Base-by-base conservation (phyloP, 2,888 invertebrate species). In the Eristalis intricaria region DNA sequence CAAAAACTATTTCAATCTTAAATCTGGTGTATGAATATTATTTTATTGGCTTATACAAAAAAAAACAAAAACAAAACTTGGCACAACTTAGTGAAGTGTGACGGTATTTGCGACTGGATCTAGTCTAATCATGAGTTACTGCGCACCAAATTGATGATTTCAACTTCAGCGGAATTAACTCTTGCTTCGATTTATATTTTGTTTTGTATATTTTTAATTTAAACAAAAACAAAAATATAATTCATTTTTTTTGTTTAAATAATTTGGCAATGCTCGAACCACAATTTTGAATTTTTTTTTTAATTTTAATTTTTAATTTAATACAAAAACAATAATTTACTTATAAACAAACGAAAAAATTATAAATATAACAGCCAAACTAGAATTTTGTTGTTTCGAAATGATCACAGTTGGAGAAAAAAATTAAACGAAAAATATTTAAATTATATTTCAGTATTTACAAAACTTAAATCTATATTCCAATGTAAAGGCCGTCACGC, bases 361-460 rank as follows among this genome's bases (percentile, higher is more conserved):
- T 84, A 65, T 77, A 82, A 71, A 78, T 85, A 89, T 90, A 90
- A 90, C 90, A 90, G 90, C 90, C 90, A 90, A 90, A 90, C 89
- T 89, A 90, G 89, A 90, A 90, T 91, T 91, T 91, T 90, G 90
- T 89, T 88, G 81, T 71, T 82, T 86, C 90, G 90, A 90, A 89
- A 90, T 91, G 91, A 92, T 92, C 92, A 92, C 92, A 92, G 92
- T 91, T 92, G 91, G 87, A 87, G 83, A 87, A 87, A 83, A 69
- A 77, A 78, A 65, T 89, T 90, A 89, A 90, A 83, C 50, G 63
- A 61, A 79, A 84, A 76, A 32, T 80, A 68, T 64, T 83, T 35
- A 78, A 83, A 83, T 85, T 77, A 80, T 43, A 56, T 61, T 82
- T 83, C 7, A 61, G 70, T 87, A 87, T 87, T 73, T 87, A 87